These are phyloP conservation scores for Pinna nobilis DNA, from an alignment of 1,140 invertebrate genomes.

Conservation along the genomic window DNA sequence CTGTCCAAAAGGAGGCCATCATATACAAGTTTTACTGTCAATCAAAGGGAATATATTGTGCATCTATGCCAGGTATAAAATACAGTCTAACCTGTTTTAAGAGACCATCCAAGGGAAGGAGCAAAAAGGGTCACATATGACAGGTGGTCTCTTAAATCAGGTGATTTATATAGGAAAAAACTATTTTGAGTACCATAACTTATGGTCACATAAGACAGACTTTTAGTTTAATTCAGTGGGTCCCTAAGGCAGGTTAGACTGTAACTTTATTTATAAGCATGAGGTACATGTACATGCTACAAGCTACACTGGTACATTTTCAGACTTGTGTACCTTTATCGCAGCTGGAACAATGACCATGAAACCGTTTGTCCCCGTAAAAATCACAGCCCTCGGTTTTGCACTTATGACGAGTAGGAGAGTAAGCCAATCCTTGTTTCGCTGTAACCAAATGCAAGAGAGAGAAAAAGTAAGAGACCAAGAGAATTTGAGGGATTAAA, in stretches of 20 bases:
- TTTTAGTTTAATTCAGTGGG: no score
- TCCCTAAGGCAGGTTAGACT: not conserved
- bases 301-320: no score
- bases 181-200: no score
- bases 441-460: conserved; percentile 17
- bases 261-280: not conserved
- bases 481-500: not conserved
- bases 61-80: no score
- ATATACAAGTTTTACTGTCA: no score
- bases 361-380: conserved; percentile 26
- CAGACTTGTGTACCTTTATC: conserved; percentile 45
- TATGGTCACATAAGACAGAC: not conserved
- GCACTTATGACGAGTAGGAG: conserved; percentile 37
- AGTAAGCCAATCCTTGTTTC: conserved; percentile 30
- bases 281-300: no score
- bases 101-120: no score
- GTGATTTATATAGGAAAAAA: no score
- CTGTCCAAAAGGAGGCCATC: no score
- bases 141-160: no score
- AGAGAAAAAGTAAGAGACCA: not conserved
- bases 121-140: no score
- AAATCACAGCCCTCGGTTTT: conserved; percentile 29
- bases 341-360: conserved; percentile 46
- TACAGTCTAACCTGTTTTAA: no score
- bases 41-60: not conserved